Evolutionary conservation across 2,113 vertebrate genomes (phyloP), one percentile per base, ranked within the genome.

Genomic region (Nyctibius bracteatus): DNA sequence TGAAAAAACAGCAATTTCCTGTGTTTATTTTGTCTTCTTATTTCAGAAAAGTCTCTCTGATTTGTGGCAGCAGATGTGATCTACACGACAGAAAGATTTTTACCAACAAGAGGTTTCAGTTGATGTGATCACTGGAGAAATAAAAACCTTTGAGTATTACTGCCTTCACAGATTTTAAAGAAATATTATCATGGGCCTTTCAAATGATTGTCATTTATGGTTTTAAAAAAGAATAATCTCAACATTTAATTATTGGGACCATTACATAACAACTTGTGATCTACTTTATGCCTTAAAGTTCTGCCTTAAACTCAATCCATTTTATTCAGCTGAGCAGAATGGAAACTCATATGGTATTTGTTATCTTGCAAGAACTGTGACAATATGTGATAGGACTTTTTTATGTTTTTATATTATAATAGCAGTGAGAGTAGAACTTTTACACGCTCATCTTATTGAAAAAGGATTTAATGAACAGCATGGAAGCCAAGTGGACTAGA

Each of bases 1-100:
- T 98, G 88, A 86, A 88, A 98, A 98, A 98, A 96, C 96, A 98
- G 94, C 81, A 96, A 97, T 98, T 98, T 98, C 97, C 98, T 97
- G 96, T 96, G 96, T 97, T 98, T 92, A 96, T 98, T 98, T 98
- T 97, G 85, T 89, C 59, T 94, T 92, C 90, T 75, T 86, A 79
- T 88, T 92, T 92, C 87, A 95, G 89, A 71, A 74, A 97, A 92
- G 57, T 72, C 47, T 57, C 63, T 90, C 91, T 86, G 80, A 94
- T 96, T 92, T 94, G 81, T 93, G 71, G 92, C 77, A 90, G 89
- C 68, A 96, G 77, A 96, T 78, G 90, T 19, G n/a, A 75, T 55
- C 81, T 81, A 72, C 61, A 59, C 0, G 5, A 87, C 3, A 81
- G 28, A 81, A 83, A 77, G 39, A 13, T 39, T 91, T 84, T 80